phyloP scores from a whole-genome alignment of 2,113 vertebrate genomes.

The Pluvialis apricaria region DNA sequence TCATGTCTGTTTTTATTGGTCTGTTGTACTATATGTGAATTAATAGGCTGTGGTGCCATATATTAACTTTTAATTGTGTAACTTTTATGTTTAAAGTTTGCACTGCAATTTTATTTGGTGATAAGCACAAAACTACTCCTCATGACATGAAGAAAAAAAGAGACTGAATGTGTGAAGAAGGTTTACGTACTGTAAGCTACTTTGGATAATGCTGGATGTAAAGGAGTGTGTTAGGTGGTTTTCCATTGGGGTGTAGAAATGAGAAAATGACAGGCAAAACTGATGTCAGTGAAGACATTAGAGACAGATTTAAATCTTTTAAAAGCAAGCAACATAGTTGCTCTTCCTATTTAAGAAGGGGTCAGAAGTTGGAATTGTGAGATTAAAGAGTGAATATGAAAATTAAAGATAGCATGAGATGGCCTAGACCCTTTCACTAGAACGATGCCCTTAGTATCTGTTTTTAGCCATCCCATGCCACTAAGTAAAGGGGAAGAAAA shows the following conservation, averaged over 20 bases:
- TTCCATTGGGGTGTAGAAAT: slow-evolving; percentile 72
- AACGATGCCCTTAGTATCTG: slow-evolving; percentile 16
- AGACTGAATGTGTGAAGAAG: slow-evolving; percentile 91
- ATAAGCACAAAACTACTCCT: slow-evolving; percentile 99
- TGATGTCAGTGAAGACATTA: slow-evolving; percentile 68
- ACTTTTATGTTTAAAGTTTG: slow-evolving; percentile 97
- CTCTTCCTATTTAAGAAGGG: slow-evolving; percentile 64
- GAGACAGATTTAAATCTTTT: slow-evolving; percentile 56
- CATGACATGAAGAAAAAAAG: slow-evolving; percentile 94
- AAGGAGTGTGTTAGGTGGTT: slow-evolving; percentile 60
- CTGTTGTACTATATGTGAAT: slow-evolving; percentile 99
- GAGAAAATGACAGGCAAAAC: slow-evolving; percentile 66
- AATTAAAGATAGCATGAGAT: slow-evolving; percentile 49
- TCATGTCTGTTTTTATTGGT: slow-evolving; percentile 89
- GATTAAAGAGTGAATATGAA: slow-evolving; percentile 30
- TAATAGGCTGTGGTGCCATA: slow-evolving; percentile 97
- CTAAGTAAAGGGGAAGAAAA: slow-evolving; percentile 32
- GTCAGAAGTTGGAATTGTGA: slow-evolving; percentile 59
- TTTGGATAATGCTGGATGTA: slow-evolving; percentile 70
- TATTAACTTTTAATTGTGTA: slow-evolving; percentile 93
- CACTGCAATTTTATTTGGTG: slow-evolving; percentile 99
- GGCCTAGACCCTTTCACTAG: slow-evolving; percentile 50
- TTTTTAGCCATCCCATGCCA: slow-evolving; percentile 51
- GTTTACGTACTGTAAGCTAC: slow-evolving; percentile 90
- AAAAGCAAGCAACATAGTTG: slow-evolving; percentile 63